Conservation (phyloP, 30 jellyfish, hydroid and myxozoan genomes). For the Rhopilema esculentum region DNA sequence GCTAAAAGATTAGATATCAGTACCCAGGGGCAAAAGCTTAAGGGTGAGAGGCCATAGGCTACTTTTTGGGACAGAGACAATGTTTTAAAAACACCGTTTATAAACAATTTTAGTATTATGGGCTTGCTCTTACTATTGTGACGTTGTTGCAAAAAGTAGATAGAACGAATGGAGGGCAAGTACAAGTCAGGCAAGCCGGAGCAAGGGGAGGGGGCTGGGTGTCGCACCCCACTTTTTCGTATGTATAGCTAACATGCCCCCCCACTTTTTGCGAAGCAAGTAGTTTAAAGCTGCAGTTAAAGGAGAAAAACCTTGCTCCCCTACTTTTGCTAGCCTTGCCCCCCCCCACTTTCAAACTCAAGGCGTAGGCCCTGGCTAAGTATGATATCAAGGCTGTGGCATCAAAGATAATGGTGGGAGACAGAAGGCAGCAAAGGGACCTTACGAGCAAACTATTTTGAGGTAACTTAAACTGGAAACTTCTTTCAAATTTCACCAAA, state of each 20-base stretch:
- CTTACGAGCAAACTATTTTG: neutral
- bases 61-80: neutral
- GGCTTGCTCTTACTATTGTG: neutral
- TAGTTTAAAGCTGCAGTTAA: too few relatives aligned
- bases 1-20: neutral
- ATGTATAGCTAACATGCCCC: neutral
- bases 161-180: too few relatives aligned
- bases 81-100: too few relatives aligned
- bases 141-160: neutral
- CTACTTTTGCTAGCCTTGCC: neutral
- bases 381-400: neutral
- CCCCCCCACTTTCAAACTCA: neutral
- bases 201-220: neutral
- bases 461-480: neutral
- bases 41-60: neutral
- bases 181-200: neutral
- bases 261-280: too few relatives aligned
- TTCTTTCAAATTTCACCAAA: neutral
- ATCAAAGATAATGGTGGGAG: neutral
- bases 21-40: neutral
- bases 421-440: neutral
- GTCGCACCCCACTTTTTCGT: neutral
- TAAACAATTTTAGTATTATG: neutral
- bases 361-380: too few relatives aligned
- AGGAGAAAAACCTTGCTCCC: too few relatives aligned